Base-by-base conservation (phyloP, 1,140 invertebrate species). In the Drosophila yakuba region DNA sequence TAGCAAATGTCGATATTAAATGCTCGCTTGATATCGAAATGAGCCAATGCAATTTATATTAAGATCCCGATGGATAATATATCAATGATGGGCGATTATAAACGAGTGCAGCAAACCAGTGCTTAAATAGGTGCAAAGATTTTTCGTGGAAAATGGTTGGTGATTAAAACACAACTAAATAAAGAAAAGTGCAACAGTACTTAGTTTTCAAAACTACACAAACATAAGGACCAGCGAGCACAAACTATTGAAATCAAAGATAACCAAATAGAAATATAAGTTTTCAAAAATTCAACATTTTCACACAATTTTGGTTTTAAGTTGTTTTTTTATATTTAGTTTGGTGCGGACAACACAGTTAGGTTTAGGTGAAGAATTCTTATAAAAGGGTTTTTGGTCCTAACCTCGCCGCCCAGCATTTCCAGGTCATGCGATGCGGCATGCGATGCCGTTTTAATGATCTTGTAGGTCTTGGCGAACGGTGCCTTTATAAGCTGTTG, bases 391-490 rank as follows among this genome's bases (percentile, higher is more conserved):
- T 76, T 74, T 60, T 60, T 78, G 35, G 68, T 89, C 91, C 91
- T 92, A 92, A 93, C 93, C 94, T 93, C 94, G 91, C 91, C 91
- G 80, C 91, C 90, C 90, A 92, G 92, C 81, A 93, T 54, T 93
- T 95, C 95, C 90, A 95, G 95, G 94, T 97, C 96, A 93, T 95
- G 95, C 81, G 96, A 96, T 94, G 96, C 95, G 89, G 96, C 97
- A 94, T 91, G 90, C 75, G 90, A 91, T 63, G 90, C 90, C 90
- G 96, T 97, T 96, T 97, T 97, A 94, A 98, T 95, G 94, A 98
- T 97, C 94, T 95, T 97, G 96, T 97, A 97, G 94, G 97, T 96
- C 95, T 97, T 98, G 95, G 96, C 96, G 94, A 97, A 98, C 89
- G 97, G 97, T 93, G 97, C 97, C 96, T 98, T 98, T 95, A 98